Evolutionary conservation across 2,888 invertebrate species (phyloP).

Genomic region (Melieria omissa): DNA sequence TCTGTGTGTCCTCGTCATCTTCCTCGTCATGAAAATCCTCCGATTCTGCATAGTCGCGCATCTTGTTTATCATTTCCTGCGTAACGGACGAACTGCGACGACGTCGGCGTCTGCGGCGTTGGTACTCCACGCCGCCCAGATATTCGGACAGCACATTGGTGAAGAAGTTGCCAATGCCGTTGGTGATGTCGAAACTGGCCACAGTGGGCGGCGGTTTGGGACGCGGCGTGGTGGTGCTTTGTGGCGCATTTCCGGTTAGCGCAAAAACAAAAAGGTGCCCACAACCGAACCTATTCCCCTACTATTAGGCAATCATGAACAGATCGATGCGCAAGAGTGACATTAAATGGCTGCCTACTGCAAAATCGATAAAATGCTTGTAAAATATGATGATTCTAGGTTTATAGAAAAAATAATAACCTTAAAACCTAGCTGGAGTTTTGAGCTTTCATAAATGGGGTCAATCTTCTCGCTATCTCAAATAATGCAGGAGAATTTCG

Average conservation of each 20-base stretch:
- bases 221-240: conserved; percentile 48
- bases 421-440: no score
- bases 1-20: conserved; percentile 47
- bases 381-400: no score
- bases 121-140: conserved; percentile 57
- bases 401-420: no score
- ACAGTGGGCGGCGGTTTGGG: conserved; percentile 47
- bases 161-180: conserved; percentile 62
- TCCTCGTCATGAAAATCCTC: conserved; percentile 55
- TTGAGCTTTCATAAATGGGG: no score
- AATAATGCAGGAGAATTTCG: no score
- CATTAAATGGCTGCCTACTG: no score
- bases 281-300: no score
- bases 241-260: conserved; percentile 55
- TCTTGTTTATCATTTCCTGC: conserved; percentile 45
- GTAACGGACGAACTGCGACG: conserved; percentile 44
- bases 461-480: no score
- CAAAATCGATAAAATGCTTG: no score
- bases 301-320: no score
- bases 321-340: no score
- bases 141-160: conserved; percentile 61
- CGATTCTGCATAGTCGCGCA: conserved; percentile 28
- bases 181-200: conserved; percentile 53
- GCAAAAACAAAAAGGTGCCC: no score
- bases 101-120: conserved; percentile 48